Evolutionary conservation across 2,888 invertebrate species (phyloP), one percentile per base, ranked within the genome.

Genomic region (Hydropsyche betteni): DNA sequence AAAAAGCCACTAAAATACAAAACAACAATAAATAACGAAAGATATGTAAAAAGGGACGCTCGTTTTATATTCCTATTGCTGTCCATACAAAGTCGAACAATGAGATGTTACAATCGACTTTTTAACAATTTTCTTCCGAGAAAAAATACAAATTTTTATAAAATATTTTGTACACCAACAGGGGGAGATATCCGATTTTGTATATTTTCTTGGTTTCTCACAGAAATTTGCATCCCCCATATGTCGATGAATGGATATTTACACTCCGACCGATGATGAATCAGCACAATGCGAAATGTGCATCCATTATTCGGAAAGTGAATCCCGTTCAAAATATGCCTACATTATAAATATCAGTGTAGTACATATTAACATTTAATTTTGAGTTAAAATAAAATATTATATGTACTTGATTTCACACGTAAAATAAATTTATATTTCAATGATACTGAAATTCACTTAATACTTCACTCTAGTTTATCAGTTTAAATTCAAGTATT

Each of bases 181-280:
- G 34, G 34, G 34, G 4, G 34, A 36, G 8, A 3, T 64, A 7
- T 61, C 34, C 36, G 64, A 6, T 16, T 72, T 72, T 72, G 68
- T 69, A 52, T 38, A 72, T 72, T 77, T 68, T 70, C 68, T 55
- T 68, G 64, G 74, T 77, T 77, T 75, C 74, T 75, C 75, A 75
- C 77, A 14, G 36, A 76, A 44, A 78, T 78, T 78, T 74, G 78
- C 78, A 78, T 78, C 74, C 76, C 77, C 78, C 69, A 34, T 70
- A 50, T 58, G 72, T 58, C 12, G 44, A 38, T 68, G 52, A 50
- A 58, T 74, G 68, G 50, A 36, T 75, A 75, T 77, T 77, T 75
- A 74, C 73, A 73, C 68, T 61, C 69, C 34, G 34, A 36, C 51
- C 55, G 76, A 74, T 78, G 76, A 78, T 78, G 78, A 78, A 72